Conservation (phyloP, 2,797 vertebrate genomes). For the Synaphobranchus kaupii region DNA sequence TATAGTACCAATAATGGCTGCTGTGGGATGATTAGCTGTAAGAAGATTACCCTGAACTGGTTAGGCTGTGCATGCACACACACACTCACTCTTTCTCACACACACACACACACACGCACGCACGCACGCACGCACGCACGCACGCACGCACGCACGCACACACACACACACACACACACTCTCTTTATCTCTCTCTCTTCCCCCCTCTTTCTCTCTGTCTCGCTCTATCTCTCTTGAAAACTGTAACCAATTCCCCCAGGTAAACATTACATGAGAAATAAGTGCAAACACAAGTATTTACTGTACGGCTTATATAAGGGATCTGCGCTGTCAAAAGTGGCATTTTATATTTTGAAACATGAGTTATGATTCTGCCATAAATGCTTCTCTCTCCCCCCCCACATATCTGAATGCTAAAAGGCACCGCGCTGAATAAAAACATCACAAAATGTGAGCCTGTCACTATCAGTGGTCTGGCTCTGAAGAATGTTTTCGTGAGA, state of each 20-base stretch:
- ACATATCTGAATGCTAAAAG: neutral
- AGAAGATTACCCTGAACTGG: conserved; percentile 54
- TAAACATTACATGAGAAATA: conserved; percentile 19
- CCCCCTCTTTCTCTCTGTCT: neutral
- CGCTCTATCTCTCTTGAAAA: neutral
- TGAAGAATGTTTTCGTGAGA: neutral
- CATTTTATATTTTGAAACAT: neutral
- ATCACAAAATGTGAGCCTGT: neutral
- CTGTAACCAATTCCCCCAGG: conserved; percentile 6
- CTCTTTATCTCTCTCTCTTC: conserved; percentile 2
- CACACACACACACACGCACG: neutral
- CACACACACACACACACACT: conserved; percentile 3
- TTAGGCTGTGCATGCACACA: conserved; percentile 32
- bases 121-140: conserved; percentile 2
- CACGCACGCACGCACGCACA: neutral
- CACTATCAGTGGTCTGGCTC: neutral
- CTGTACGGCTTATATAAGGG: conserved; percentile 9
- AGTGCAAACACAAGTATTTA: conserved; percentile 31
- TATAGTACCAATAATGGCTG: conserved; percentile 41
- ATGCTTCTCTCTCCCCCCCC: neutral
- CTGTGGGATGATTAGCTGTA: conserved; percentile 43
- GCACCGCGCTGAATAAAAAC: neutral
- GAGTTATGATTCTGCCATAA: neutral
- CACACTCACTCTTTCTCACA: neutral
- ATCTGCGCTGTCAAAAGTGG: neutral